Evolutionary conservation across 2,888 invertebrate species (phyloP), one percentile per base, ranked within the genome.

Genomic region (Nemurella pictetii): DNA sequence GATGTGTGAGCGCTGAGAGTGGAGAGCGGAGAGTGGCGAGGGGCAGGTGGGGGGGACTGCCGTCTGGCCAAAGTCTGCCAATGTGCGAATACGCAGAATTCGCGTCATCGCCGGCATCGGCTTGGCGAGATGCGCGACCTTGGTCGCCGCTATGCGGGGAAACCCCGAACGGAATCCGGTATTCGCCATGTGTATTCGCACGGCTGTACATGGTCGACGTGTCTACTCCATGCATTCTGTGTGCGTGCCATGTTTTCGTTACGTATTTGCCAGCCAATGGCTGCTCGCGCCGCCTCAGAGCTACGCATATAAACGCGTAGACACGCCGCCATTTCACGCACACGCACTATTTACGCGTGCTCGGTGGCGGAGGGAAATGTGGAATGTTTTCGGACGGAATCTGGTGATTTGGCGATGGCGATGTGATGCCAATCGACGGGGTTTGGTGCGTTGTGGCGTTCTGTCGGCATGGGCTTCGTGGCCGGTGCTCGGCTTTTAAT

Each of bases 41-140:
- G 55, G 82, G 82, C 27, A 72, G 55, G 82, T 55, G 27, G 82
- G 55, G 82, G 82, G 27, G 32, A 27, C 78, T 28, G 20, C 82
- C 28, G 82, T 82, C 82, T 82, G 82, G 82, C 82, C 9, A 26
- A n/a, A 55, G 82, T 82, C 82, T 82, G 30, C 55, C 27, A 4
- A 72, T 26, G 36, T 82, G 82, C 82, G 82, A 82, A 82, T 82
- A 82, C 72, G 20, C 26, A 36, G 72, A 82, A 72, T 82, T 82
- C 82, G 82, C 82, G 82, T 82, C 55, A 82, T 82, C 28, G 82
- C 3, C 20, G 55, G 26, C 82, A 27, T 28, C 55, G 55, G 72
- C 36, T 36, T 72, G 81, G 36, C 32, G 7, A 25, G 82, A 35
- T 35, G 5, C 32, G 72, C 28, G 27, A 55, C 55, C 55, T 55